Evolutionary conservation across 2,797 vertebrate species (phyloP).

Genomic region (Oceanodroma leucorhoa): DNA sequence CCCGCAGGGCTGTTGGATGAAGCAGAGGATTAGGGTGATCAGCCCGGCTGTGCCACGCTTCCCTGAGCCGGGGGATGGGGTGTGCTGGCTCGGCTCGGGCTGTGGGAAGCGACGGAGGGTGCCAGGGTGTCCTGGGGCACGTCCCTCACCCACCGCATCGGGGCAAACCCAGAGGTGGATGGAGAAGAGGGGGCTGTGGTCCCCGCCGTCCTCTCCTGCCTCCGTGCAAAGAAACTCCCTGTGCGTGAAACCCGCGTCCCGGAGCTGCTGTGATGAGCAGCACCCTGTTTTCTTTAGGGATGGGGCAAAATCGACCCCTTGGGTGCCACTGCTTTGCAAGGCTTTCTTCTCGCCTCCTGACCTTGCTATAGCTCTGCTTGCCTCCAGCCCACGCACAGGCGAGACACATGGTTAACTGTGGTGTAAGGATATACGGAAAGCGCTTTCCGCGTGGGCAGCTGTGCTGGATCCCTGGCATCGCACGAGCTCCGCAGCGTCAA

Average conservation of each 20-base stretch:
- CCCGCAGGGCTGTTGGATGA: accelerated
- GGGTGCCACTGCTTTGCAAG: neutral
- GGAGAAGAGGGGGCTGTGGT: too few species aligned
- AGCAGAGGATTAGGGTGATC: neutral
- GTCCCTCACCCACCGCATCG: accelerated
- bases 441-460: accelerated
- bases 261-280: neutral
- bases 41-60: neutral
- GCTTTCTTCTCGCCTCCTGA: neutral
- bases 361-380: neutral
- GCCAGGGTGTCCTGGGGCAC: neutral
- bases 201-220: neutral
- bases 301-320: neutral
- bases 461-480: accelerated
- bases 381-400: accelerated
- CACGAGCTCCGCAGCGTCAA: accelerated
- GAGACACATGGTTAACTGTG: accelerated
- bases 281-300: neutral
- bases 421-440: accelerated
- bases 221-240: neutral
- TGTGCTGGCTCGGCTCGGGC: accelerated
- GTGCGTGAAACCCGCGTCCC: accelerated
- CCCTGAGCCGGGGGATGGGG: neutral
- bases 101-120: neutral
- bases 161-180: neutral